Evolutionary conservation across 2,888 invertebrate species (phyloP).

Genomic region (Sthenelais limicola): DNA sequence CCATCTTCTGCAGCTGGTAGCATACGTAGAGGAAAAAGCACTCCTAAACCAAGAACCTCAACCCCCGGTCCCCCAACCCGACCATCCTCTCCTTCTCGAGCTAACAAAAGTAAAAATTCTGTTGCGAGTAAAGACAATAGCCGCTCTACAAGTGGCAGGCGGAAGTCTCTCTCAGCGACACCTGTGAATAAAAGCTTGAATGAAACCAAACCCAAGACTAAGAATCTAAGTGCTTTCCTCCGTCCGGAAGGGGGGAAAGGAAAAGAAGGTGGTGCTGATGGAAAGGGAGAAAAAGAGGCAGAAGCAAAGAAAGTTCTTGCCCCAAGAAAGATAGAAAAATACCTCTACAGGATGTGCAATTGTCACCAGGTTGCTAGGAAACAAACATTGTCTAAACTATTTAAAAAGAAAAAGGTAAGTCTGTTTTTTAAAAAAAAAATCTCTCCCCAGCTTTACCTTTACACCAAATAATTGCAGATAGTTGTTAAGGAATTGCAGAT

Average conservation of each 20-base stretch:
- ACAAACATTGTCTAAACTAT: constrained; percentile 17
- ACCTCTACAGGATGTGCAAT: constrained; percentile 38
- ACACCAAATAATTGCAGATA: no score
- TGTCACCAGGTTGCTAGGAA: constrained; percentile 21
- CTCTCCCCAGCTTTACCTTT: background rate
- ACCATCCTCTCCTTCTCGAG: background rate
- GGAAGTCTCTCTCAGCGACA: background rate
- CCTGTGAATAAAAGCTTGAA: background rate
- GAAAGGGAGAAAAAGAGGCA: background rate
- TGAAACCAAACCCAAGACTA: background rate
- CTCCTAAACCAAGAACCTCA: constrained; percentile 16
- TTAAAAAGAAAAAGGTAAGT: constrained; percentile 21
- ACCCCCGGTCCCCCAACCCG: constrained; percentile 3
- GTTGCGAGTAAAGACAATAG: no score
- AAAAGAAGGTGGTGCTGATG: background rate
- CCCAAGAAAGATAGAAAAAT: constrained; percentile 12
- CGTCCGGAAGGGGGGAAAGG: background rate
- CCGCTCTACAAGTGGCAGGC: background rate
- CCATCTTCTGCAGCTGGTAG: background rate
- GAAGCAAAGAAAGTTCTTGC: background rate
- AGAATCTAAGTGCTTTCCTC: background rate
- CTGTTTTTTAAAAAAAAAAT: background rate
- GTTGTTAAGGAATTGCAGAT: no score
- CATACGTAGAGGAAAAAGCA: background rate
- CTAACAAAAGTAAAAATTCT: no score